Conservation (phyloP, 2,888 invertebrate genomes). For the Bembecia ichneumoniformis region DNA sequence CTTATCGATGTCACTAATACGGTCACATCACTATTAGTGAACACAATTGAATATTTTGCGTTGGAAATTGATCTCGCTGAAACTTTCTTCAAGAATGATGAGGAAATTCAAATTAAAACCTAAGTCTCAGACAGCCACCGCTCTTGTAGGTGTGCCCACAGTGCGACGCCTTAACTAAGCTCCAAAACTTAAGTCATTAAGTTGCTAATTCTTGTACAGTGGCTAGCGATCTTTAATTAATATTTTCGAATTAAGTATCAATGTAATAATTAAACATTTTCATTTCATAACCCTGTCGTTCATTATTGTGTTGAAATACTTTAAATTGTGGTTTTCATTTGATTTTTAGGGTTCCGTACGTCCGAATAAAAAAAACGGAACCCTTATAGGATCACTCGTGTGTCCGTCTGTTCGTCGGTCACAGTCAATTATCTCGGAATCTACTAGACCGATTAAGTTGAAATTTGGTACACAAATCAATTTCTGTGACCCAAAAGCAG, state of each 20-base stretch:
- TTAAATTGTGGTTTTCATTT: no score
- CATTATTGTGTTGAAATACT: no score
- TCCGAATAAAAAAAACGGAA: no score
- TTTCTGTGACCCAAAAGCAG: no score
- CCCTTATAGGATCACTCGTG: no score
- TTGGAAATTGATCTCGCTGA: slow-evolving; percentile 50
- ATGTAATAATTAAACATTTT: no score
- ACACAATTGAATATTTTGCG: slow-evolving; percentile 46
- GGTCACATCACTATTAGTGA: slow-evolving; percentile 19
- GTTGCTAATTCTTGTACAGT: not conserved
- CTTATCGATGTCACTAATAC: slow-evolving; percentile 6
- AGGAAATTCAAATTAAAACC: slow-evolving; percentile 52
- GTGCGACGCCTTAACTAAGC: slow-evolving; percentile 25
- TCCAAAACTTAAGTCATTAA: slow-evolving; percentile 5
- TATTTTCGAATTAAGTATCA: not conserved
- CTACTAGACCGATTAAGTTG: no score
- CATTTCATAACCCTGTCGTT: no score
- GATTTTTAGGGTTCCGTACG: no score
- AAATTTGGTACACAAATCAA: no score
- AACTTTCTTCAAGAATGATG: slow-evolving; percentile 29
- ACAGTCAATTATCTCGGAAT: no score
- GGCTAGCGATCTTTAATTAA: not conserved
- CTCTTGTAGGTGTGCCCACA: slow-evolving; percentile 21
- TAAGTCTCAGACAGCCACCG: slow-evolving; percentile 19
- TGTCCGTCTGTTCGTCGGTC: no score